These are phyloP conservation scores for Colaptes auratus DNA, from an alignment of 2,113 vertebrate genomes.

Conservation along the genomic window DNA sequence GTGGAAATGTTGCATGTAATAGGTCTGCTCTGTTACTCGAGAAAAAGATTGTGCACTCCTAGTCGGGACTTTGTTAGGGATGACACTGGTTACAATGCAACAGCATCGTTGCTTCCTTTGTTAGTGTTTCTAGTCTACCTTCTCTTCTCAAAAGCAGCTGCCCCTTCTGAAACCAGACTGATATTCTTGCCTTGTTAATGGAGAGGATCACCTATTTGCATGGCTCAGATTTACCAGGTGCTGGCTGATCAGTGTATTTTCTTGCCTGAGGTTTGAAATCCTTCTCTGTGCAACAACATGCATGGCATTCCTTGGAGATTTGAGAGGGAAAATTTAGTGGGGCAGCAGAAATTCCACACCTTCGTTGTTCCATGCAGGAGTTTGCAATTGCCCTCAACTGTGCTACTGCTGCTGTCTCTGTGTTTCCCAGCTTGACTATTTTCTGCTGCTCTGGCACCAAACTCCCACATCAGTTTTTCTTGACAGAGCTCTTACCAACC, in stretches of 20 bases:
- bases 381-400: neutral
- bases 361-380: neutral
- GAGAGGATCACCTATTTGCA: fast-evolving
- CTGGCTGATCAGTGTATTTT: neutral
- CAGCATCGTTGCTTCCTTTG: neutral
- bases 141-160: neutral
- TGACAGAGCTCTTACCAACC: neutral
- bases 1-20: neutral
- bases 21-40: neutral
- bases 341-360: neutral
- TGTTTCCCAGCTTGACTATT: neutral
- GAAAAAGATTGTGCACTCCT: neutral
- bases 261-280: neutral
- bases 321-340: neutral
- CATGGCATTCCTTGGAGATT: neutral
- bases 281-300: neutral
- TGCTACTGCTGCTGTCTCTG: neutral
- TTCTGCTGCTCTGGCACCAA: neutral
- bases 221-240: neutral
- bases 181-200: neutral
- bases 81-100: neutral
- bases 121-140: neutral
- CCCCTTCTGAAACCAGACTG: neutral
- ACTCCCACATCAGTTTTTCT: neutral
- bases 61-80: neutral